Conservation (phyloP, 2,113 vertebrate species). For the Sclerurus mexicanus region DNA sequence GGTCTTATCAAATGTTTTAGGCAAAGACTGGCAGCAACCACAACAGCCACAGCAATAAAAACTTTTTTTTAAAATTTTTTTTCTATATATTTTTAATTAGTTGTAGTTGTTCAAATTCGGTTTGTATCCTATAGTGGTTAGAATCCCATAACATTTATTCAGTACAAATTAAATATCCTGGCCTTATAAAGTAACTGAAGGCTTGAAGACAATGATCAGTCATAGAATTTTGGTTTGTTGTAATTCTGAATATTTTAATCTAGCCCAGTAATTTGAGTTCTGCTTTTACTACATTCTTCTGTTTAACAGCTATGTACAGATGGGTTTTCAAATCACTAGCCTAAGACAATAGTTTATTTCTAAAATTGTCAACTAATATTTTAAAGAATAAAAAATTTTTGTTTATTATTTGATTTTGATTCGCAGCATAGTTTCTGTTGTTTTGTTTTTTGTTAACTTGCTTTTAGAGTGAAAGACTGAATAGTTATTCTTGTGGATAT, state of each 20-base stretch:
- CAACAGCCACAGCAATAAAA: neutral
- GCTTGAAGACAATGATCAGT: neutral
- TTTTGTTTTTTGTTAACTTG: neutral
- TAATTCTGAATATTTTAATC: neutral
- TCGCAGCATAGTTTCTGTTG: rapidly evolving
- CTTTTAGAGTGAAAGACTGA: neutral
- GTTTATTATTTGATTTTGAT: neutral
- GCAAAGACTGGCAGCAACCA: neutral
- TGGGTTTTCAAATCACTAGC: neutral
- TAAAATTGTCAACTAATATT: neutral
- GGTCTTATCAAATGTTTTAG: neutral
- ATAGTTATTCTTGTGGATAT: neutral
- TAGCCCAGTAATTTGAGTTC: neutral
- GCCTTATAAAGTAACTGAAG: neutral
- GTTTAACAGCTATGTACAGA: neutral
- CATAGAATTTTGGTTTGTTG: neutral
- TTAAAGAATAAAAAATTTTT: neutral
- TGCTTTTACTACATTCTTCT: neutral
- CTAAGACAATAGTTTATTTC: neutral
- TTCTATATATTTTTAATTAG: neutral
- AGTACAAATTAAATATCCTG: neutral
- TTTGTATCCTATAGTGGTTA: neutral
- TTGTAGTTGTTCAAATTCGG: neutral
- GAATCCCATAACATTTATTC: neutral
- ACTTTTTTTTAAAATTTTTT: too few species aligned